Base-by-base conservation (phyloP, 2,888 invertebrate species). In the Troglohyphantes excavatus region DNA sequence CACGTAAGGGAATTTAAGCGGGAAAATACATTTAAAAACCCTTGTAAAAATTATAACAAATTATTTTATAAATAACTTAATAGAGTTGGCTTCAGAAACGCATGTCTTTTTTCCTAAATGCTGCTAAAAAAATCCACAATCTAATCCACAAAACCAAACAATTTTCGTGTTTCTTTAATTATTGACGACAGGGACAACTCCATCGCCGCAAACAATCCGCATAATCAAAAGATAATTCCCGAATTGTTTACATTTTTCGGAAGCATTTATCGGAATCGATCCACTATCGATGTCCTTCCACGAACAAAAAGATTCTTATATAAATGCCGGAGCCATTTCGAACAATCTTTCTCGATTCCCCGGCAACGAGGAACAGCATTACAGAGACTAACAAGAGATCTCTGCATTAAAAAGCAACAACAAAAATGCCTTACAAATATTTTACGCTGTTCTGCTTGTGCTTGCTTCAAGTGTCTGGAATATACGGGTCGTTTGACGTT, bases 151-250 rank as follows among this genome's bases (percentile, higher is more conserved):
- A 33, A 33, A 1, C 53, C 53, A 2, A n/a, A 13, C 39, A 65
- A 26, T 11, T 13, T 9, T 9, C 2, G 7, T 29, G 11, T 73
- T 73, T 27, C 59, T 61, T 61, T 7, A 6, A 26, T 43, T 65
- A 33, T 27, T 61, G 68, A 81, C 3, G 76, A 76, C 3, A 61
- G 19, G 73, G 73, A 27, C 67, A 76, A 67, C 53, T 84, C 84
- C 29, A 76, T 84, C 84, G 67, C 67, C 84, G 21, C 53, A 19
- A 53, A 67, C 46, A 75, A 70, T 46, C 17, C 5, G 19, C n/a
- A n/a, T 39, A 79, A 72, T 33, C 39, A 61, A 21, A 53, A 84
- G 84, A 84, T 84, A 75, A 76, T 21, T 26, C 19, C 19, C 19
- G 17, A 43, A 61, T 17, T 75, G 84, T 84, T 84, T 84, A 65